These are phyloP conservation scores for Lepus townsendii DNA, from an alignment of 2,797 vertebrate species.

Conservation along the genomic window DNA sequence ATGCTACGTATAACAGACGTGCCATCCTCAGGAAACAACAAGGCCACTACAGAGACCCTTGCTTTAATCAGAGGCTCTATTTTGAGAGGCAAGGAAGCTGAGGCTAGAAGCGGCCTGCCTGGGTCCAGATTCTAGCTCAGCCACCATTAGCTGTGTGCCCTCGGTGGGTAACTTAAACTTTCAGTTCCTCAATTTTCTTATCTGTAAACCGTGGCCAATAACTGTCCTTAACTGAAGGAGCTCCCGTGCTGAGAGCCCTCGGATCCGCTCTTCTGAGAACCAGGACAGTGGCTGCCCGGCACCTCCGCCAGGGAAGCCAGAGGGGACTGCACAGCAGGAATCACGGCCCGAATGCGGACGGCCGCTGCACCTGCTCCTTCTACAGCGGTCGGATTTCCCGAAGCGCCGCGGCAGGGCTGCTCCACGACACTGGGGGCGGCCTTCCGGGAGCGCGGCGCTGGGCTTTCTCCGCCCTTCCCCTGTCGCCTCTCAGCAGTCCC, in stretches of 20 bases:
- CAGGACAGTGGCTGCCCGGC: not conserved
- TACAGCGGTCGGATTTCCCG: no score
- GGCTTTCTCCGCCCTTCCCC: not conserved
- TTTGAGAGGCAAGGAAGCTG: slow-evolving; percentile 31
- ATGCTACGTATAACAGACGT: slow-evolving; percentile 25
- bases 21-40: slow-evolving; percentile 27
- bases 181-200: slow-evolving; percentile 19
- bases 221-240: not conserved
- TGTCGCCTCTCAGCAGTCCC: not conserved
- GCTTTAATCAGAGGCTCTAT: slow-evolving; percentile 46
- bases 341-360: not conserved
- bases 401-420: no score
- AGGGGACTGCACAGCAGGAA: not conserved
- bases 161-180: not conserved
- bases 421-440: no score
- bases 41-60: not conserved
- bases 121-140: slow-evolving; percentile 29
- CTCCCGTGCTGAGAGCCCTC: not conserved
- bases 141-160: not conserved
- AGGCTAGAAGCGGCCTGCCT: not conserved
- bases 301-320: not conserved
- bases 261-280: not conserved
- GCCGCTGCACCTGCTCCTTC: not conserved
- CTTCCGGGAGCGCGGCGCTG: no score
- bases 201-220: slow-evolving; percentile 8